Percentiles rank a stretch among this genome's conserved stretches.
These are phyloP conservation scores for Thymallus thymallus DNA, from an alignment of 2,113 vertebrate genomes.

Conservation along the genomic window DNA sequence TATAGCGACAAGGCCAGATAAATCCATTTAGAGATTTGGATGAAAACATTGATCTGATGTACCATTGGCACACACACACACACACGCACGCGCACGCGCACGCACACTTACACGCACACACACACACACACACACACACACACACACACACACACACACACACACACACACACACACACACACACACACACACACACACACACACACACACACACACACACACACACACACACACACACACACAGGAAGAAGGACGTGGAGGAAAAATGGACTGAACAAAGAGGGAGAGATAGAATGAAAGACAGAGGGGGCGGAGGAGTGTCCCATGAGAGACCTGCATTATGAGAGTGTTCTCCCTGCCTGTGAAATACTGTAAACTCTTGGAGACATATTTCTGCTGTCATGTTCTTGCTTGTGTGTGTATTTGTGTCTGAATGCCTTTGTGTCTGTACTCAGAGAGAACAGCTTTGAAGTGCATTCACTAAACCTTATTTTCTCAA, in stretches of 20 bases:
- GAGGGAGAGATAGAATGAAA: conserved; percentile 29
- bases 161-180: too few relatives aligned
- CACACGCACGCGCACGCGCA: too few relatives aligned
- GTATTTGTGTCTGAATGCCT: neutral
- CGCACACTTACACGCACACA: too few relatives aligned
- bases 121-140: too few relatives aligned
- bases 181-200: too few relatives aligned
- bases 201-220: too few relatives aligned
- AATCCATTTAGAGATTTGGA: neutral
- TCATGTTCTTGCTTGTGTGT: neutral
- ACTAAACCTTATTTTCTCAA: neutral
- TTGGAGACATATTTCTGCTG: conserved; percentile 14
- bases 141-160: too few relatives aligned
- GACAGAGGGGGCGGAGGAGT: conserved; percentile 25
- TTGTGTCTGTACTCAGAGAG: neutral
- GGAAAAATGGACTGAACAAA: conserved; percentile 30
- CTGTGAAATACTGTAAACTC: conserved; percentile 28
- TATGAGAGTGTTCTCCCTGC: conserved; percentile 21
- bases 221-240: conserved; percentile 30
- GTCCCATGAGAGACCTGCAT: conserved; percentile 29
- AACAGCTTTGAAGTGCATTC: neutral
- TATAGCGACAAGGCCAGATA: neutral
- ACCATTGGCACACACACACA: neutral
- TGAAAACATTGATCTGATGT: neutral
- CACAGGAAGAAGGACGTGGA: too few relatives aligned